Evolutionary conservation across 2,888 invertebrate species (phyloP).

Genomic region (Homarus gammarus): DNA sequence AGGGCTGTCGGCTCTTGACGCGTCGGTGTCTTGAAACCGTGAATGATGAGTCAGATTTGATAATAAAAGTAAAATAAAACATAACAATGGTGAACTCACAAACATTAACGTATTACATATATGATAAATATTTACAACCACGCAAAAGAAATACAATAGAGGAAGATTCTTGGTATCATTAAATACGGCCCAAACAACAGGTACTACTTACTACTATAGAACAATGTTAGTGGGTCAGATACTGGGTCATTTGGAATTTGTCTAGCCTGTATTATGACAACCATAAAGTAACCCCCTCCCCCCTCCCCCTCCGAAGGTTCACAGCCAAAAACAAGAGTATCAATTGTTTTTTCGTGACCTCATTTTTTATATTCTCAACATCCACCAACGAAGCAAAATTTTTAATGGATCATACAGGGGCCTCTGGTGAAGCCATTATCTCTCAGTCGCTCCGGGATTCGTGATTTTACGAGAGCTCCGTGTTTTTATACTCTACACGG

Average conservation of each 20-base stretch:
- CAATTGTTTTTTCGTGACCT: constrained; percentile 27
- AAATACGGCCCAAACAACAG: no score
- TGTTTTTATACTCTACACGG: constrained; percentile 27
- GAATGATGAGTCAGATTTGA: no score
- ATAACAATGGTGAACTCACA: no score
- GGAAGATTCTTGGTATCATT: no score
- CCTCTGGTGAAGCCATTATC: constrained; percentile 52
- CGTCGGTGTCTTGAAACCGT: no score
- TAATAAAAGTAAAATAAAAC: no score
- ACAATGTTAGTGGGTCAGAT: neutral
- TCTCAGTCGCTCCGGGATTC: constrained; percentile 49
- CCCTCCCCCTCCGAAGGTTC: neutral
- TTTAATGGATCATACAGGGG: constrained; percentile 61
- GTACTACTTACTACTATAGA: neutral
- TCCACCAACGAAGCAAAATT: constrained; percentile 60
- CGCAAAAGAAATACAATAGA: no score
- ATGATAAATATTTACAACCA: no score
- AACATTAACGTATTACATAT: no score
- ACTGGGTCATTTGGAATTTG: neutral
- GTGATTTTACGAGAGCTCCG: constrained; percentile 48
- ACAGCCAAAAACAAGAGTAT: neutral
- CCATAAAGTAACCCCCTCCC: neutral
- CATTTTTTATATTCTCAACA: constrained; percentile 25
- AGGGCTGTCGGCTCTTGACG: no score
- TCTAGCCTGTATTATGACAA: constrained; percentile 5